phyloP scores from a whole-genome alignment of 2,797 vertebrate species.

The Martes flavigula region DNA sequence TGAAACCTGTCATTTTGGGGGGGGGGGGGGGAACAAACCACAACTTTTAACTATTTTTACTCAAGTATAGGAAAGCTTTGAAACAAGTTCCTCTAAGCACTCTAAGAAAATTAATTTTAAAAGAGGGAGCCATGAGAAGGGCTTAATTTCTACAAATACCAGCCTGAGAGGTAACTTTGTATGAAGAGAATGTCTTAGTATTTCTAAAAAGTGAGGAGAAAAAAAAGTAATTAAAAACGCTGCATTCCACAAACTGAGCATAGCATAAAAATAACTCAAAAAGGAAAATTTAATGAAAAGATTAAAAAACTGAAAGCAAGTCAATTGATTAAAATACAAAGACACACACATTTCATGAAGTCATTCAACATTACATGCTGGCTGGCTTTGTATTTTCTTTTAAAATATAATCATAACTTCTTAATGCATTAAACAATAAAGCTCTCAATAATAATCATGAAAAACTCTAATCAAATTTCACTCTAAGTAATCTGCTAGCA shows the following conservation, averaged over 20 bases:
- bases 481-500: conserved; percentile 32
- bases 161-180: conserved; percentile 39
- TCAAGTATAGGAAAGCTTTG: conserved; percentile 5
- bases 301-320: conserved; percentile 53
- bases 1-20: neutral
- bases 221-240: conserved; percentile 15
- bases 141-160: neutral
- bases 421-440: conserved; percentile 42
- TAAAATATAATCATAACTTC: conserved; percentile 44
- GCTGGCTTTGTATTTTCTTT: conserved; percentile 41
- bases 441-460: conserved; percentile 45
- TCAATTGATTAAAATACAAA: neutral
- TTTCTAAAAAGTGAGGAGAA: neutral
- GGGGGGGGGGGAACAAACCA: neutral
- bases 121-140: neutral
- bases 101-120: conserved; percentile 35
- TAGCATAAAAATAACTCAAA: conserved; percentile 37
- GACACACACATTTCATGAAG: neutral
- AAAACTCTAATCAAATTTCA: conserved; percentile 62
- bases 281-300: conserved; percentile 40
- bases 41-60: conserved; percentile 36
- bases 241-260: conserved; percentile 42
- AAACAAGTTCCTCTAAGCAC: neutral
- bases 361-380: conserved; percentile 19
- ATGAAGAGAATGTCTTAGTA: neutral